phyloP scores from a whole-genome alignment of 2,113 vertebrate species.

The Seriola quinqueradiata region DNA sequence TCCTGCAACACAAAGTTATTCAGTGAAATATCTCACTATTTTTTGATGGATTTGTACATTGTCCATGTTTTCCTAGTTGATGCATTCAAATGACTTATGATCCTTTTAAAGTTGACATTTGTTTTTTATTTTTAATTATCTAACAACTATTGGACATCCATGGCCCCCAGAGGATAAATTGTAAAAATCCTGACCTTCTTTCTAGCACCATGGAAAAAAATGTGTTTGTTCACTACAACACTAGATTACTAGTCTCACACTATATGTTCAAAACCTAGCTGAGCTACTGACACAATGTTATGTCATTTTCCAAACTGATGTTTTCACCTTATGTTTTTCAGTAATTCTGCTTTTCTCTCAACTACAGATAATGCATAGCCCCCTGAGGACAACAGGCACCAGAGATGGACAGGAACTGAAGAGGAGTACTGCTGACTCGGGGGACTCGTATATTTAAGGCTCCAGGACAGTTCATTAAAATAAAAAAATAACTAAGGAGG shows the following conservation, averaged over 20 bases:
- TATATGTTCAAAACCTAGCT: not conserved
- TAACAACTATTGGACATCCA: not conserved
- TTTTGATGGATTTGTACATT: not conserved
- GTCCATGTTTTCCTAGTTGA: too few species aligned
- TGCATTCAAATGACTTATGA: too few species aligned
- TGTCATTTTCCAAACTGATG: not conserved
- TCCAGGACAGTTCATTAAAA: conserved; percentile 8
- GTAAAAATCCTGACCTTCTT: not conserved
- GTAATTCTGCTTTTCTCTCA: not conserved
- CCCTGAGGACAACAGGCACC: not conserved
- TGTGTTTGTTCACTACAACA: not conserved
- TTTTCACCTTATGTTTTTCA: not conserved
- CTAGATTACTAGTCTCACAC: not conserved
- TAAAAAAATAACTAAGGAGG: not conserved
- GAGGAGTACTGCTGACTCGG: not conserved
- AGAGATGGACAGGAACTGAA: not conserved
- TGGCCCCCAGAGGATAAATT: too few species aligned
- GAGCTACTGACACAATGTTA: not conserved
- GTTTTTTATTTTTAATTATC: too few species aligned
- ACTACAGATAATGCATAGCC: conserved; percentile 63
- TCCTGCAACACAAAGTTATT: too few species aligned
- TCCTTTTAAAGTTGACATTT: too few species aligned
- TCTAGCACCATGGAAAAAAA: not conserved
- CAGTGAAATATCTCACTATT: not conserved
- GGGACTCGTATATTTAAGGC: not conserved